These are phyloP conservation scores for Propsilocerus akamusi DNA, from an alignment of 1,140 invertebrate genomes.

Conservation along the genomic window DNA sequence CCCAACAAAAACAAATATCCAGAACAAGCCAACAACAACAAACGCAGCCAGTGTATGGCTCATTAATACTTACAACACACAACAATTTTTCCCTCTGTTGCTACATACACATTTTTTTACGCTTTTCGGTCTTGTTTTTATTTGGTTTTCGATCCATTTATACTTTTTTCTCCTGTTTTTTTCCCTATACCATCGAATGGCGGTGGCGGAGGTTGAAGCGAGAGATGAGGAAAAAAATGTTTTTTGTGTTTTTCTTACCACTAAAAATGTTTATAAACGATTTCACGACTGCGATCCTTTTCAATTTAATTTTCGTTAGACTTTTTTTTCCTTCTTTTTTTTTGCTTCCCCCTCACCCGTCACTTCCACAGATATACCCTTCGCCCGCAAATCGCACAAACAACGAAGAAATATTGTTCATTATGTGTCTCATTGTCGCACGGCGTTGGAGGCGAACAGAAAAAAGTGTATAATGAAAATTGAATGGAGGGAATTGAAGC, in stretches of 20 bases:
- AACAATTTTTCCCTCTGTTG: background rate
- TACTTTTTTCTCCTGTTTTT: background rate
- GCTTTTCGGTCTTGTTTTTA: background rate
- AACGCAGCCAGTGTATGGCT: background rate
- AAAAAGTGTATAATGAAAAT: background rate
- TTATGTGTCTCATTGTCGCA: background rate
- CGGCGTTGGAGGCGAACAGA: background rate
- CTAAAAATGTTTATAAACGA: background rate
- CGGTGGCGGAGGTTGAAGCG: background rate
- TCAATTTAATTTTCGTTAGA: background rate
- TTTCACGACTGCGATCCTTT: slow-evolving; percentile 2
- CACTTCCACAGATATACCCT: too few species aligned
- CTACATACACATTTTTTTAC: background rate
- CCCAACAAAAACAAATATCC: background rate
- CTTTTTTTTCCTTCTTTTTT: too few species aligned
- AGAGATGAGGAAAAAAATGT: background rate
- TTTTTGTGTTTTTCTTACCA: background rate
- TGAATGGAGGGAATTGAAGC: background rate
- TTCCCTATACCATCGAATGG: background rate
- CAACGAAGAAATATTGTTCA: slow-evolving; percentile 2
- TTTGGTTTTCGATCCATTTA: background rate
- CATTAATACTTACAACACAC: background rate
- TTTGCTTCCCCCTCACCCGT: too few species aligned
- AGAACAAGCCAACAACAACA: background rate
- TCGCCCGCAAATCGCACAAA: too few species aligned